phyloP scores from a whole-genome alignment of 2,113 vertebrate genomes.

The Anser cygnoides region DNA sequence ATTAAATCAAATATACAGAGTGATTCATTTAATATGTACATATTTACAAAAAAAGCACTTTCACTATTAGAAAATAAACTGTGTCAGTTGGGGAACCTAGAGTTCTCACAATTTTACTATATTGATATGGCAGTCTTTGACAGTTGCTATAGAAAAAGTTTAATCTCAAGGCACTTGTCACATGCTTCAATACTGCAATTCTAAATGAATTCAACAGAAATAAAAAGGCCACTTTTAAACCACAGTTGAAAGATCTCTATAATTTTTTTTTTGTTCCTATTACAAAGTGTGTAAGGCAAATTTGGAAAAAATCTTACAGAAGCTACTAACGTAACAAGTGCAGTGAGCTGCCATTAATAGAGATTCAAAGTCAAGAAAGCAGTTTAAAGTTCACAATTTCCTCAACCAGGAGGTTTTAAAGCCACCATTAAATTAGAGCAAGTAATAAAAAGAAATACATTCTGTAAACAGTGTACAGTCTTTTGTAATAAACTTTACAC shows the following conservation, averaged over 20 bases:
- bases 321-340: constrained; percentile 72
- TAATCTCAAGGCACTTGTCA: constrained; percentile 96
- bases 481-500: constrained; percentile 78
- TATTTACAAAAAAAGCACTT: constrained; percentile 87
- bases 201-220: constrained; percentile 75
- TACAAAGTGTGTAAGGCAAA: constrained; percentile 66
- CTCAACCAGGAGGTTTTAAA: constrained; percentile 76
- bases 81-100: constrained; percentile 67
- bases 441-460: constrained; percentile 84
- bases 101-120: constrained; percentile 80
- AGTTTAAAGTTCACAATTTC: constrained; percentile 67
- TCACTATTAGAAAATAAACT: constrained; percentile 75
- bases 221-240: constrained; percentile 89
- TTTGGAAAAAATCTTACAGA: constrained; percentile 67
- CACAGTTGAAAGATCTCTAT: constrained; percentile 82
- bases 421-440: constrained; percentile 78
- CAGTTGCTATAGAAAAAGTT: constrained; percentile 80
- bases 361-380: constrained; percentile 66
- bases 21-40: constrained; percentile 96
- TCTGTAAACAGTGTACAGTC: constrained; percentile 81
- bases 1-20: constrained; percentile 99
- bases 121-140: constrained; percentile 79
- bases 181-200: constrained; percentile 85
- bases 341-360: constrained; percentile 76
- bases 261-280: constrained; percentile 46